phyloP scores from a whole-genome alignment of 2,888 invertebrate genomes.

The Hanleya hanleyi region DNA sequence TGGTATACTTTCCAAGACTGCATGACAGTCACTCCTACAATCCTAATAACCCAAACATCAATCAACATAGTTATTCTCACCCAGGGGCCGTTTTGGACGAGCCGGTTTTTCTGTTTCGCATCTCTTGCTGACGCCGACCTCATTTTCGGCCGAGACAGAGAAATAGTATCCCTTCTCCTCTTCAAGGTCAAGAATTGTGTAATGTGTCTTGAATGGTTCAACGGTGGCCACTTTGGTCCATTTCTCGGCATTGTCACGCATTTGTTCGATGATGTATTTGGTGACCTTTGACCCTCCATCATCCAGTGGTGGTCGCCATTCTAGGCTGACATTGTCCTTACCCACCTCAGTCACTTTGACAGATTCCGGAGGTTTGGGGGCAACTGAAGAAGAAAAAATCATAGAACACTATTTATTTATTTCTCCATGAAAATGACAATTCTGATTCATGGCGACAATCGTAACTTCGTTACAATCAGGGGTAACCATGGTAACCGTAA shows the following conservation, averaged over 20 bases:
- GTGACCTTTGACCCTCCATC: constrained; percentile 66
- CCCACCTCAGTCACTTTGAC: constrained; percentile 49
- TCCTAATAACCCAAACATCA: too few relatives aligned
- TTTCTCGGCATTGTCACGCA: constrained; percentile 47
- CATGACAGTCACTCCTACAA: too few relatives aligned
- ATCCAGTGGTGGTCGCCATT: constrained; percentile 72
- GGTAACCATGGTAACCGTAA: too few relatives aligned
- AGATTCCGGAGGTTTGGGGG: constrained; percentile 57
- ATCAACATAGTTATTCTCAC: too few relatives aligned
- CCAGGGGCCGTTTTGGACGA: constrained; percentile 54
- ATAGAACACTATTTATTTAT: too few relatives aligned
- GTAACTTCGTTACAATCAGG: too few relatives aligned
- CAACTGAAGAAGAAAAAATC: constrained; percentile 42
- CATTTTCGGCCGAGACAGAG: constrained; percentile 72
- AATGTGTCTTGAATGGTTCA: constrained; percentile 50
- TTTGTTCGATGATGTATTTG: constrained; percentile 60
- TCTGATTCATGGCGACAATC: too few relatives aligned
- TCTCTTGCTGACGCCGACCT: constrained; percentile 60
- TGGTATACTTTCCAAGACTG: too few relatives aligned
- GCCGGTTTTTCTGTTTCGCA: constrained; percentile 51
- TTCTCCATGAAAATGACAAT: too few relatives aligned
- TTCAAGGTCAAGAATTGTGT: constrained; percentile 48
- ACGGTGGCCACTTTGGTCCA: constrained; percentile 56
- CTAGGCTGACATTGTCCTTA: constrained; percentile 53
- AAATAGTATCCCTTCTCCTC: constrained; percentile 68